Evolutionary conservation across 2,888 invertebrate species (phyloP).

Genomic region (Pelosia muscerda): DNA sequence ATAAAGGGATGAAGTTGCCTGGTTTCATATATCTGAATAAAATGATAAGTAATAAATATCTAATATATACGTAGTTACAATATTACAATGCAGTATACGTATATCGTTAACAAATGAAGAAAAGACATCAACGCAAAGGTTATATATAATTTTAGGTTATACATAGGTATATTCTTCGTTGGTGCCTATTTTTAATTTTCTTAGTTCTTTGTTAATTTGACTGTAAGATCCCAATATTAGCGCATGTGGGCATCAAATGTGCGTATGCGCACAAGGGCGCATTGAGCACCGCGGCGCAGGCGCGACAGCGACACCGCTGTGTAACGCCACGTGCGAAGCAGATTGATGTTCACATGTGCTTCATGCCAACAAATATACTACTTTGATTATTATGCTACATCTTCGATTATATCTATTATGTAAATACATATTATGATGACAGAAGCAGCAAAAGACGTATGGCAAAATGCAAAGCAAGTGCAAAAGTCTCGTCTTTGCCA

Average conservation of each 20-base stretch:
- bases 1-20: too few species aligned
- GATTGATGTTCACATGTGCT: conserved; percentile 67
- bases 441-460: too few species aligned
- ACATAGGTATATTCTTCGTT: conserved; percentile 1
- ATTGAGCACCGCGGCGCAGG: conserved; percentile 61
- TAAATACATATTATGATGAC: conserved; percentile 23
- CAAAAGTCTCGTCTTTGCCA: too few species aligned
- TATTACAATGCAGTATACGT: too few species aligned
- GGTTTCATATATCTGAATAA: too few species aligned
- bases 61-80: too few species aligned
- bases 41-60: too few species aligned
- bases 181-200: conserved; percentile 15
- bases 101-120: not conserved
- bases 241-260: conserved; percentile 77
- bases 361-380: conserved; percentile 38
- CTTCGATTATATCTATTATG: conserved; percentile 48
- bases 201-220: conserved; percentile 25
- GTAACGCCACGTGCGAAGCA: conserved; percentile 76
- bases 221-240: conserved; percentile 47
- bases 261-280: conserved; percentile 71
- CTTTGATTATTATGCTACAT: too few species aligned
- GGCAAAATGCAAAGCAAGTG: too few species aligned
- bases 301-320: conserved; percentile 59
- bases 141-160: not conserved
- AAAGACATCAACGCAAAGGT: not conserved